A percentile compares a stretch with the other conserved stretches of the same genome.
Evolutionary conservation across 2,888 invertebrate species (phyloP).

Genomic region (Apamea sordens): DNA sequence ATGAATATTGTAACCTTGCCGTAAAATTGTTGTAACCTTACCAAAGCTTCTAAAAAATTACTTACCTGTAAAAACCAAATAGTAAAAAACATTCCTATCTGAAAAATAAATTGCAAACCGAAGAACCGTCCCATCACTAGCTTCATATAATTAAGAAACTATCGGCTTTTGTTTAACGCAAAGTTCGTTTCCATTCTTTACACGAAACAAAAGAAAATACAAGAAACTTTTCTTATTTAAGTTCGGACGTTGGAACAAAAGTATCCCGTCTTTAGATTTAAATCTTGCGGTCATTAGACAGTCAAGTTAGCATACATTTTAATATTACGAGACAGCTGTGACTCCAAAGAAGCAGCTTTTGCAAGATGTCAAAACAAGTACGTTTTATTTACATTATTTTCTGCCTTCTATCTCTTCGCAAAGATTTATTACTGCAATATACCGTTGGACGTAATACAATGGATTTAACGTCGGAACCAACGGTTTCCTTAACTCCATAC

Average conservation of each 20-base stretch:
- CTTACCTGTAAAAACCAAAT: background rate
- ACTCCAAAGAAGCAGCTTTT: conserved; percentile 72
- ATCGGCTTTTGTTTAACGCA: conserved; percentile 52
- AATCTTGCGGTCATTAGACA: conserved; percentile 85
- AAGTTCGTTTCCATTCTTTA: conserved; percentile 63
- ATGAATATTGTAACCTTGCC: conserved; percentile 29
- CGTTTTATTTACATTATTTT: conserved; percentile 82
- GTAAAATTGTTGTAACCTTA: conserved; percentile 12
- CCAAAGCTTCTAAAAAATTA: background rate
- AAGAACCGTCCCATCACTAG: conserved; percentile 19
- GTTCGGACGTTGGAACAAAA: conserved; percentile 74
- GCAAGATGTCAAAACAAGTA: conserved; percentile 81
- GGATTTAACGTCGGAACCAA: conserved; percentile 74
- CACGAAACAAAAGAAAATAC: conserved; percentile 72
- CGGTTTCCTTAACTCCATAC: conserved; percentile 69
- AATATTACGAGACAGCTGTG: conserved; percentile 83
- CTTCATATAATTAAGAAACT: conserved; percentile 56
- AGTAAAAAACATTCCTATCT: background rate
- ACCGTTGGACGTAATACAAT: conserved; percentile 69
- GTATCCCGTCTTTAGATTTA: conserved; percentile 79
- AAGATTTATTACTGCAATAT: conserved; percentile 85
- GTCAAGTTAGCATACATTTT: conserved; percentile 85
- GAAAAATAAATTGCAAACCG: conserved; percentile 15
- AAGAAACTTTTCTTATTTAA: conserved; percentile 83
- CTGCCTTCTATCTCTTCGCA: conserved; percentile 72